These are phyloP conservation scores for Otus scops DNA, from an alignment of 2,797 vertebrate species.

Conservation along the genomic window DNA sequence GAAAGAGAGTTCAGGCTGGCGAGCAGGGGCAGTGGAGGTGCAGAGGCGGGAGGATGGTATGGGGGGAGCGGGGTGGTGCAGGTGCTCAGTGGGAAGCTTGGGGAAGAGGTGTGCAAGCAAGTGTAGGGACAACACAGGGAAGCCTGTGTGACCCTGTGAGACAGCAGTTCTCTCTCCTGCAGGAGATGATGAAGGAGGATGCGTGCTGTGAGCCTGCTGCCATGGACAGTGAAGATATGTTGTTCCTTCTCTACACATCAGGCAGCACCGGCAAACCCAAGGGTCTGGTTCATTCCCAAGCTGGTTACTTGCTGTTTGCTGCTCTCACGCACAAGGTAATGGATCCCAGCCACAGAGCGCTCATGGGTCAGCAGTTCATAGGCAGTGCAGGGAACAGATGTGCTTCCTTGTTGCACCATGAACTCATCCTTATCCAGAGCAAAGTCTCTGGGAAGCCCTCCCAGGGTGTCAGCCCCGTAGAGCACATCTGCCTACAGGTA, in stretches of 20 bases:
- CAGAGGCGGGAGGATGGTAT: neutral
- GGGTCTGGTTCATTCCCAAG: conserved; percentile 72
- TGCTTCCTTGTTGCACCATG: neutral
- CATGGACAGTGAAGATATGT: conserved; percentile 78
- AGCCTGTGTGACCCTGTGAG: neutral
- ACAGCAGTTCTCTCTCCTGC: neutral
- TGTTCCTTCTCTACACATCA: conserved; percentile 73
- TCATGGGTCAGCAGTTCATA: neutral
- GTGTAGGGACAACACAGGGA: neutral
- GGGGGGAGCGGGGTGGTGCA: neutral
- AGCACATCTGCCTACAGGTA: neutral
- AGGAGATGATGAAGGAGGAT: conserved; percentile 70
- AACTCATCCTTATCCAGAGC: neutral
- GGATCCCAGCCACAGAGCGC: neutral
- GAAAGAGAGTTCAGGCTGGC: neutral
- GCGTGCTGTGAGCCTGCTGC: conserved; percentile 81
- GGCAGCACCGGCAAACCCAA: conserved; percentile 75
- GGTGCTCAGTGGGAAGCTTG: neutral
- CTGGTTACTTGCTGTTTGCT: conserved; percentile 71
- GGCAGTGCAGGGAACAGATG: neutral
- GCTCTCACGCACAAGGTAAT: conserved; percentile 67
- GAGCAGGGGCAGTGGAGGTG: neutral
- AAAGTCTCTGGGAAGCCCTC: neutral
- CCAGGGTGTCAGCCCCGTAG: neutral
- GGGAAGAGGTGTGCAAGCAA: neutral